Evolutionary conservation across 2,797 vertebrate genomes (phyloP).

Genomic region (Cygnus olor): DNA sequence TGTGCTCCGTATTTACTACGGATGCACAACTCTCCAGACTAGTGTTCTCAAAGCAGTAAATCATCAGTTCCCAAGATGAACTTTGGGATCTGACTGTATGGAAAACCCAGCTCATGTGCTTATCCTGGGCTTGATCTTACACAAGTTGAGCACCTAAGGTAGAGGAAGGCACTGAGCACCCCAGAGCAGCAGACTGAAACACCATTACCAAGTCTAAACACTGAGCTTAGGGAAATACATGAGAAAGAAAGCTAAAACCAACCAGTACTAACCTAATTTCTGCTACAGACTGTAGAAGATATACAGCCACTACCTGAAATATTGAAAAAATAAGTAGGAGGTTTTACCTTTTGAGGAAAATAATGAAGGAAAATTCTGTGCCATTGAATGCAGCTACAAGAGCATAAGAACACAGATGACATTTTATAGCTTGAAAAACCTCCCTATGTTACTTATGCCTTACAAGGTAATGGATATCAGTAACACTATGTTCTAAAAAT

Average conservation of each 20-base stretch:
- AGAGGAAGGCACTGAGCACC: background rate
- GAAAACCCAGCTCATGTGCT: background rate
- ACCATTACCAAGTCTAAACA: background rate
- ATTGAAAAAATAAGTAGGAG: background rate
- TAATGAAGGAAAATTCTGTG: background rate
- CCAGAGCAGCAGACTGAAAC: background rate
- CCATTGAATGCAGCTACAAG: background rate
- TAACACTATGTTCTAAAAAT: background rate
- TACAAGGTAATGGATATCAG: background rate
- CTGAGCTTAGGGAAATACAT: background rate
- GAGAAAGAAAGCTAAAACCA: background rate
- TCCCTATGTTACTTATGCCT: background rate
- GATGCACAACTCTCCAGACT: background rate
- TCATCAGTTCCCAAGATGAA: background rate
- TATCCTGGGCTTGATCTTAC: background rate
- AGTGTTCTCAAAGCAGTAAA: background rate
- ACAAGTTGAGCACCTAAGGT: background rate
- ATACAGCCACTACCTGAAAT: background rate
- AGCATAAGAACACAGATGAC: background rate
- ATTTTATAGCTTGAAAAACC: background rate
- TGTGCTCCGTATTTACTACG: background rate
- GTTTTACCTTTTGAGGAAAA: background rate
- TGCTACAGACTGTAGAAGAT: background rate
- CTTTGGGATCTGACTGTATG: background rate
- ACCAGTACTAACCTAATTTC: background rate